A percentile compares a stretch with the other conserved stretches of the same genome.
phyloP scores from a whole-genome alignment of 2,797 vertebrate species.

The Octomys mimax region DNA sequence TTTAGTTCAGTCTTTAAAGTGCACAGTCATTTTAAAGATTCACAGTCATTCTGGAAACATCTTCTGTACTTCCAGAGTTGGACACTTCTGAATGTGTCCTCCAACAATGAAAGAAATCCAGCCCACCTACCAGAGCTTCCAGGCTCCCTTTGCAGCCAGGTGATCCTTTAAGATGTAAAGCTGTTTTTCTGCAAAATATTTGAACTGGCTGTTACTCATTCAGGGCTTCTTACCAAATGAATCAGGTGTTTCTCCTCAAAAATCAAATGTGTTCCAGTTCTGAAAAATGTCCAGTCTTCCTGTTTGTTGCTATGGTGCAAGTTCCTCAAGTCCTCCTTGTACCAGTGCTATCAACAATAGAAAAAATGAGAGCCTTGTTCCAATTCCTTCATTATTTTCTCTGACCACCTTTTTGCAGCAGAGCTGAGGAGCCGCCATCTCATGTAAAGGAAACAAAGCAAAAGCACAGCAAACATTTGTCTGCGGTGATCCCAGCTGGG shows the following conservation, averaged over 20 bases:
- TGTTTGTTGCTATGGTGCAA: not conserved
- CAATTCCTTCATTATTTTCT: constrained; percentile 50
- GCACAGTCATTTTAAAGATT: not conserved
- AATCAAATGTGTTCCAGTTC: not conserved
- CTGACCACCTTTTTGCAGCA: constrained; percentile 44
- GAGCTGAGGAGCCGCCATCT: not conserved
- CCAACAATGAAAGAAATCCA: constrained; percentile 11
- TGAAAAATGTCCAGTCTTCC: not conserved
- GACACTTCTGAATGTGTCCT: not conserved
- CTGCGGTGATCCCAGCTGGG: not conserved
- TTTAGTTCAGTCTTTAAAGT: constrained; percentile 43
- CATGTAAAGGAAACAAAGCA: not conserved
- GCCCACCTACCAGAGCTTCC: not conserved
- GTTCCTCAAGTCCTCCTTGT: not conserved
- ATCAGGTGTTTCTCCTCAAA: constrained; percentile 44
- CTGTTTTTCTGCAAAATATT: constrained; percentile 41
- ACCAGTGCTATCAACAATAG: not conserved
- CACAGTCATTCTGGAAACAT: constrained; percentile 3
- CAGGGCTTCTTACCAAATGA: constrained; percentile 22
- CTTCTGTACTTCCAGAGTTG: not conserved
- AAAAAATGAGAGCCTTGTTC: not conserved
- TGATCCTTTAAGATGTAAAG: not conserved
- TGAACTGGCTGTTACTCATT: constrained; percentile 40
- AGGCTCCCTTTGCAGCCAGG: constrained; percentile 19
- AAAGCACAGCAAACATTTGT: not conserved